Percentiles rank a stretch among this genome's conserved stretches.
These are phyloP conservation scores for Chydorus sphaericus DNA, from an alignment of 2,888 invertebrate species.

Conservation along the genomic window DNA sequence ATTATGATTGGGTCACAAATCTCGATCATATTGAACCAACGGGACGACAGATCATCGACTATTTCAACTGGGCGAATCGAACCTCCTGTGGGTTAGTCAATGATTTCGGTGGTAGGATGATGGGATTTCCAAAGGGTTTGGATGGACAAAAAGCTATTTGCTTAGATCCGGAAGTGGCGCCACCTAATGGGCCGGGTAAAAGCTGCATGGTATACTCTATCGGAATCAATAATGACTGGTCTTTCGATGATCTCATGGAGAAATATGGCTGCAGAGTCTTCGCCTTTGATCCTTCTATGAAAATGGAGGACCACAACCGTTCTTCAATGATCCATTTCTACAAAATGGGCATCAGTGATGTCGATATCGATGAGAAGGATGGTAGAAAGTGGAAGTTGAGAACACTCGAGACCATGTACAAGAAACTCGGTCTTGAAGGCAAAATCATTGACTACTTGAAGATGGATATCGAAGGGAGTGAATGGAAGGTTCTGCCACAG, in stretches of 20 bases:
- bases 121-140: not conserved
- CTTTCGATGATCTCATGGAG: constrained; percentile 1
- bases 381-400: not conserved
- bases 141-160: constrained; percentile 7
- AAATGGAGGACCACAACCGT: constrained; percentile 14
- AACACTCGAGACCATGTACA: not conserved
- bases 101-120: not conserved
- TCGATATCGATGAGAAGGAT: not conserved
- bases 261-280: constrained; percentile 1
- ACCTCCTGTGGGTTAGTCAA: not conserved
- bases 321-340: constrained; percentile 24
- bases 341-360: constrained; percentile 13
- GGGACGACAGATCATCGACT: not conserved
- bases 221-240: constrained; percentile 8
- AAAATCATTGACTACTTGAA: constrained; percentile 4
- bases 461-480: not conserved
- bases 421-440: not conserved
- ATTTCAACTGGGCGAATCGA: not conserved
- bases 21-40: not conserved
- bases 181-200: too few relatives aligned
- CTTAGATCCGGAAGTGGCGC: not conserved
- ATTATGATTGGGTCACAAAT: too few relatives aligned
- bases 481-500: not conserved
- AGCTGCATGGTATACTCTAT: constrained; percentile 2
- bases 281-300: constrained; percentile 14